Conservation (phyloP, 2,797 vertebrate genomes). For the Ambastaia sidthimunki region DNA sequence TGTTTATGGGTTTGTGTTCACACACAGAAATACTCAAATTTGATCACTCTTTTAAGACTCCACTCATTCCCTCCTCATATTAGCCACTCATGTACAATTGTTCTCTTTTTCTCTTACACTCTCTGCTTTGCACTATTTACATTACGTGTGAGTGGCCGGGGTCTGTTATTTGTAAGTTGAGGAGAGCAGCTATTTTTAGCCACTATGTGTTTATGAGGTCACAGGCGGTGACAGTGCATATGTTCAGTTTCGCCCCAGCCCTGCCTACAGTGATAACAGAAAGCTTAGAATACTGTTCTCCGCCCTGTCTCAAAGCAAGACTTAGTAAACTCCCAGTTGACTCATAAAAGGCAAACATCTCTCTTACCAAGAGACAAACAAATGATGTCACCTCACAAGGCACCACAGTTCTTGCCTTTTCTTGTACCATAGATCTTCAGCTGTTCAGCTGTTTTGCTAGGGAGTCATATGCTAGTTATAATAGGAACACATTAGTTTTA, state of each 20-base stretch:
- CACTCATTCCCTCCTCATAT: neutral
- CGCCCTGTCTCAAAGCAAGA: constrained; percentile 35
- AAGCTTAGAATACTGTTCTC: constrained; percentile 21
- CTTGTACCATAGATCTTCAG: constrained; percentile 21
- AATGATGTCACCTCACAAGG: constrained; percentile 53
- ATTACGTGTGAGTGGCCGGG: constrained; percentile 28
- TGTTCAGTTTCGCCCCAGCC: constrained; percentile 38
- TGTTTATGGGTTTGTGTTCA: too few species aligned
- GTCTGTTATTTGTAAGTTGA: constrained; percentile 15
- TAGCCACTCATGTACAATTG: neutral
- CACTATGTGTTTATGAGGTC: constrained; percentile 46
- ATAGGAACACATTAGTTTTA: constrained; percentile 6
- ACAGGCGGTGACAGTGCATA: constrained; percentile 43
- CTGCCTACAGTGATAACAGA: constrained; percentile 35
- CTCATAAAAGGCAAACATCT: constrained; percentile 48
- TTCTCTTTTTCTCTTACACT: neutral
- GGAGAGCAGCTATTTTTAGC: constrained; percentile 44
- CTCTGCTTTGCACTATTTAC: constrained; percentile 22
- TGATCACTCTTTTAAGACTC: too few species aligned
- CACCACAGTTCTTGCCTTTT: constrained; percentile 40
- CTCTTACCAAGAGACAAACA: constrained; percentile 47
- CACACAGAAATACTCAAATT: too few species aligned
- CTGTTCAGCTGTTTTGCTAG: neutral
- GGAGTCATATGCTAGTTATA: neutral
- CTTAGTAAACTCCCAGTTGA: constrained; percentile 39